Percentiles rank a stretch among this genome's conserved stretches.
phyloP scores from a whole-genome alignment of 2,888 invertebrate genomes.

The Timema podura region DNA sequence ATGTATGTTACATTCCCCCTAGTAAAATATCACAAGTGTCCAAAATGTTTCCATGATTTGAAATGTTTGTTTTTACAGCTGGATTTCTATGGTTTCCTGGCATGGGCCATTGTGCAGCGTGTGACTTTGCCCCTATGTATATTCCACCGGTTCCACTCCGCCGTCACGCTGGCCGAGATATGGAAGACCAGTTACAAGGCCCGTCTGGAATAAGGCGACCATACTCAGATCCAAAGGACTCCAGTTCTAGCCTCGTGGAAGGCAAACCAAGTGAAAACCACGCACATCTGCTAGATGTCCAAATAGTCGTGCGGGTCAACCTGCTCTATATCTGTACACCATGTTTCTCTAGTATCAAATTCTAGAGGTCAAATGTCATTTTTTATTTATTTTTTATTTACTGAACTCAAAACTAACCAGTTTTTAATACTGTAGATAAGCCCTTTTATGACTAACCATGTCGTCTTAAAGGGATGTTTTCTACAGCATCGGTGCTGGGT shows the following conservation, averaged over 20 bases:
- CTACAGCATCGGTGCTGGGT: too few relatives aligned
- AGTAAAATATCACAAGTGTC: neutral
- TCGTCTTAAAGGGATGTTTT: too few relatives aligned
- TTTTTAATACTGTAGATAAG: too few relatives aligned
- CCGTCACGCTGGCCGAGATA: conserved; percentile 90
- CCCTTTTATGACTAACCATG: too few relatives aligned
- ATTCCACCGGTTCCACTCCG: conserved; percentile 94
- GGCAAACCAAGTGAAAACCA: neutral
- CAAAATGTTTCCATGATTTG: too few relatives aligned
- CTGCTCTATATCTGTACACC: too few relatives aligned
- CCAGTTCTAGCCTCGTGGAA: neutral
- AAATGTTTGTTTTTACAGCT: conserved; percentile 53
- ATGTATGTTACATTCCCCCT: too few relatives aligned
- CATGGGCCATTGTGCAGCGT: conserved; percentile 91
- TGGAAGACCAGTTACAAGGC: conserved; percentile 96
- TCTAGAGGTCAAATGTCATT: too few relatives aligned
- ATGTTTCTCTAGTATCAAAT: too few relatives aligned
- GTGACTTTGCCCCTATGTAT: conserved; percentile 91
- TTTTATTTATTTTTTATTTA: too few relatives aligned
- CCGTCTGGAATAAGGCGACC: conserved; percentile 65
- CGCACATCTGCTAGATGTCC: neutral
- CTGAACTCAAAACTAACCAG: too few relatives aligned
- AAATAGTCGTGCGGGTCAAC: too few relatives aligned
- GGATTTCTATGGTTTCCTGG: conserved; percentile 87
- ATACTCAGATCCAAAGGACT: neutral